Evolutionary conservation across 2,888 invertebrate genomes (phyloP).

Genomic region (Pimpla rufipes): DNA sequence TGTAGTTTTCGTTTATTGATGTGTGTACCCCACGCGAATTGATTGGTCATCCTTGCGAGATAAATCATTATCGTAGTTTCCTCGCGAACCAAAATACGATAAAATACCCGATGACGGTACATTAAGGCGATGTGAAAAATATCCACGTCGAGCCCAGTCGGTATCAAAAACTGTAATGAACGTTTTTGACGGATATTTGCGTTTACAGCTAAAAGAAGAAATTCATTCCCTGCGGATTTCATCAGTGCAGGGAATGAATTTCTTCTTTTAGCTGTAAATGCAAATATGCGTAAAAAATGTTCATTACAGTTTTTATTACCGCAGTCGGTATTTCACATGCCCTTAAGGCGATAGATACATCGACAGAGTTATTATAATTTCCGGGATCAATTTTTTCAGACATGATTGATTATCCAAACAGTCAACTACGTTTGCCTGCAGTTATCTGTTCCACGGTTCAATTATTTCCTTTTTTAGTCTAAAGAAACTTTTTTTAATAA

Average conservation of each 20-base stretch:
- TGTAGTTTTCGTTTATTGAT: not conserved
- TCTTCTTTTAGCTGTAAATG: too few species aligned
- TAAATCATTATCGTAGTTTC: not conserved
- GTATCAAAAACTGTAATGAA: too few species aligned
- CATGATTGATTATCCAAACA: not conserved
- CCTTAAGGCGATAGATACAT: not conserved
- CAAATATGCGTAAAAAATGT: too few species aligned
- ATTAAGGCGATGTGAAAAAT: too few species aligned
- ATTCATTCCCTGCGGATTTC: too few species aligned
- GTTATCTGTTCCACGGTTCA: not conserved
- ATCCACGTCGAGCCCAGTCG: too few species aligned
- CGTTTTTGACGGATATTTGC: too few species aligned
- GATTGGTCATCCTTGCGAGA: slow-evolving; percentile 18
- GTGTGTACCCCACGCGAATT: not conserved
- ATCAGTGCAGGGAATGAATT: too few species aligned
- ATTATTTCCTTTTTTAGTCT: not conserved
- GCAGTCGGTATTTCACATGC: too few species aligned
- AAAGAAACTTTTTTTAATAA: not conserved
- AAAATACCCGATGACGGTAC: not conserved
- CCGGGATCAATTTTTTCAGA: not conserved
- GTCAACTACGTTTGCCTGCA: not conserved
- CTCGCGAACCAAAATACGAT: not conserved
- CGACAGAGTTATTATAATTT: not conserved
- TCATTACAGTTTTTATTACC: too few species aligned
- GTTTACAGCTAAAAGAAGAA: too few species aligned